Evolutionary conservation across 2,797 vertebrate genomes (phyloP).

Genomic region (Chiloscyllium punctatum): DNA sequence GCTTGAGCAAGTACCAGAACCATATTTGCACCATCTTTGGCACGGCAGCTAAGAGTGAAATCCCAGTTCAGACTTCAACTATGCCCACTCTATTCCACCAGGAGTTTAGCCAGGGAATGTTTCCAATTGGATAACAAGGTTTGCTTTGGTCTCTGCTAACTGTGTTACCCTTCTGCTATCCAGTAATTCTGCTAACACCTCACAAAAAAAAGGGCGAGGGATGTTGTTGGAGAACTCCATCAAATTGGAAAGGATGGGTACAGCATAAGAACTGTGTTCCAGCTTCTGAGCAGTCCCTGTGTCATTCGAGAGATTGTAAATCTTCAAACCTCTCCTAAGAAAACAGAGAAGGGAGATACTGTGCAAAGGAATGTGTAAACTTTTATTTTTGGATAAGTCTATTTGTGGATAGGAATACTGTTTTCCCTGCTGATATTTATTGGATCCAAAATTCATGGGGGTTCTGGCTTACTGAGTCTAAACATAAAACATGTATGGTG

Average conservation of each 20-base stretch:
- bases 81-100: not conserved
- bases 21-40: not conserved
- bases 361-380: not conserved
- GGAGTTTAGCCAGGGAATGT: not conserved
- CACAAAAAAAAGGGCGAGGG: not conserved
- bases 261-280: not conserved
- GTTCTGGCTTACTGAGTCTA: not conserved
- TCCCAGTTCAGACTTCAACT: not conserved
- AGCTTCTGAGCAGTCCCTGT: not conserved
- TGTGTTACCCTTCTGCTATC: not conserved
- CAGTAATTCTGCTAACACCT: not conserved
- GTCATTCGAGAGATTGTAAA: not conserved
- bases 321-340: not conserved
- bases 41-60: not conserved
- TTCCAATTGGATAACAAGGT: not conserved
- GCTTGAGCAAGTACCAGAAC: no score
- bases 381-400: conserved; percentile 5
- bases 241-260: not conserved
- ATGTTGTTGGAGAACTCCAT: not conserved
- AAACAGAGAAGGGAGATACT: not conserved
- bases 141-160: not conserved
- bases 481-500: not conserved
- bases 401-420: not conserved
- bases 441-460: not conserved
- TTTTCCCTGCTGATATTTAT: not conserved